phyloP scores from a whole-genome alignment of 92 coral and sea anemone genomes.

The Zoanthus sansibaricus region DNA sequence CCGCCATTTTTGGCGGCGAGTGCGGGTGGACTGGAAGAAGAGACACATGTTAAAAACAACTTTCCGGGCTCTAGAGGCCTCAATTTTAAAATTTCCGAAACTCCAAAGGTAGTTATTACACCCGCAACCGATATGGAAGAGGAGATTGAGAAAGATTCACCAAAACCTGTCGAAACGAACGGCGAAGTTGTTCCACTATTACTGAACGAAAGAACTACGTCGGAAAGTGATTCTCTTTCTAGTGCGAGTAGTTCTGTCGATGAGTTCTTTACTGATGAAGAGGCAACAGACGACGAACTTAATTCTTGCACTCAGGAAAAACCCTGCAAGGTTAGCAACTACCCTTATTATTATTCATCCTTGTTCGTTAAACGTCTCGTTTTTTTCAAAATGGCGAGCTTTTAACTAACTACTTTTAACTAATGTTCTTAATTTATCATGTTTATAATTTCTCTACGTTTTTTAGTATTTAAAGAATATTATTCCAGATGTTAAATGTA shows the following conservation, averaged over 20 bases:
- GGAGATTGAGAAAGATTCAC: conserved; percentile 14
- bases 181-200: conserved; percentile 67
- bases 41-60: conserved; percentile 6
- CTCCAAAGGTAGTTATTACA: conserved; percentile 81
- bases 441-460: background rate
- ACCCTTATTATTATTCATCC: background rate
- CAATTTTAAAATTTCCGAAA: conserved; percentile 26
- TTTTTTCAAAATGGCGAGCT: conserved; percentile 17
- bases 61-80: background rate
- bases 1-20: conserved; percentile 50
- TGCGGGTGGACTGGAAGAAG: conserved; percentile 15
- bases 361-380: background rate
- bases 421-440: background rate
- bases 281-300: conserved; percentile 80
- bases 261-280: conserved; percentile 85
- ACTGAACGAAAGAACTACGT: conserved; percentile 58
- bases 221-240: conserved; percentile 81
- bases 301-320: conserved; percentile 68
- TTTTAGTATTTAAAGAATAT: background rate
- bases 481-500: background rate
- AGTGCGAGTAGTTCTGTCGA: conserved; percentile 77
- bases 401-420: background rate
- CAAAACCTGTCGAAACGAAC: conserved; percentile 55
- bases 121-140: conserved; percentile 74
- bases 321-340: conserved; percentile 73